Base-by-base conservation (phyloP, 1,140 invertebrate species). In the Platyscapa corneri region DNA sequence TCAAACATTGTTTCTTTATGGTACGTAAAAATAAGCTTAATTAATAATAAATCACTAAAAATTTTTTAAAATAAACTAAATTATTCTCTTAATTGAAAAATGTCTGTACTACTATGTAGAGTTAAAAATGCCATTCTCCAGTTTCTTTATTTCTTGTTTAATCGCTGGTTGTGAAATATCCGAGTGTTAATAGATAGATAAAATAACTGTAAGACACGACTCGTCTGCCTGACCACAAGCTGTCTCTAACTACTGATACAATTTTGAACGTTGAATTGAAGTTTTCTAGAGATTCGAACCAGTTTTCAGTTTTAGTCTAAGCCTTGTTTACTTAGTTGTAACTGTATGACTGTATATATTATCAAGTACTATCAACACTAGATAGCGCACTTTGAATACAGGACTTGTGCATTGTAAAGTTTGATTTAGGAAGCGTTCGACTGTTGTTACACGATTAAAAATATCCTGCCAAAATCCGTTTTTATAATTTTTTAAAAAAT, bases 231-330 rank as follows among this genome's bases (percentile, higher is more conserved):
- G 74, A 72, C 30, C 65, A 37, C 8, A 84, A 42, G 46, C 46
- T 27, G 75, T 60, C 12, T 65, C 32, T 39, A 78, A 84, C 83
- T 84, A 84, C 83, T 84, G 83, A 39, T 53, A 72, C 65, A 46
- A 30, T 70, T 42, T 67, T 42, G 27, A 32, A 23, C n/a, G 49
- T 12, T n/a, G 65, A 49, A n/a, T 32, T 60, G 53, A 56, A 53
- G 32, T 53, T 10, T 30, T 37, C 64, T 84, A 30, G 42, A 78
- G 67, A 84, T 84, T 79, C 75, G 23, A 84, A 70, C 72, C 76
- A 23, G 37, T 72, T 67, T 80, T 80, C 64, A n/a, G 30, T 0
- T 42, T 42, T 3, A 27, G 1, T 53, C 42, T n/a, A 76, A 53
- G 30, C 12, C n/a, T 79, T 39, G 20, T 39, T 2, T 79, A 23